Base-by-base conservation (phyloP, 35 echinoderm and acorn worm species). In the Stichopus chloronotus region DNA sequence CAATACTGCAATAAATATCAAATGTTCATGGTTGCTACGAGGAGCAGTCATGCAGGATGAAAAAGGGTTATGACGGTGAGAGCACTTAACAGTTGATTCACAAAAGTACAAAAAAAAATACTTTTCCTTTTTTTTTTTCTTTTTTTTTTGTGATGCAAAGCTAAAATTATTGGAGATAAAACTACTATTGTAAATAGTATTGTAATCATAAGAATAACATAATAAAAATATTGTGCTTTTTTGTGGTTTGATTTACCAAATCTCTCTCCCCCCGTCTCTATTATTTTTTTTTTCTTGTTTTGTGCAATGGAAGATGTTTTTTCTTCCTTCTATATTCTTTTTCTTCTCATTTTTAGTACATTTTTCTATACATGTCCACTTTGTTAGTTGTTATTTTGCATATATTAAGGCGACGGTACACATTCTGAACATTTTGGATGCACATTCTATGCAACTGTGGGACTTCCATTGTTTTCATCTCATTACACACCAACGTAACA, bases 371-470 rank as follows among this genome's bases (percentile, higher is more conserved):
- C 11, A 19, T 11, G 61, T 65, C 19, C 61, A 65, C 19, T 65
- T 65, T 65, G 61, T 65, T 19, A 11, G 19, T 65, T 65, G 19
- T 65, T 65, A 65, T 65, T 19, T 65, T 65, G 11, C 4, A 19
- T 65, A 65, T 17, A 14, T 43, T 65, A 14, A 65, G 9, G 61
- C 19, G 30, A 43, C 30, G 61, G 61, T 65, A 65, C 61, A 65
- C 61, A 65, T 65, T 65, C 61, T 43, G 30, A 10, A 8, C 61
- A 65, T 65, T 65, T 43, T 65, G 61, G 61, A 55, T 52, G 6
- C 19, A 83, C 80, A 83, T 83, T 83, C 80, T 83, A 83, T 83
- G 80, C 80, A 83, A 83, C 55, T 65, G 61, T 65, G 61, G 61
- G 61, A 65, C 61, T 65, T 65, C 61, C 61, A 65, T 65, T 17